Base-by-base conservation (phyloP, 1,140 invertebrate species). In the Elysia chlorotica region DNA sequence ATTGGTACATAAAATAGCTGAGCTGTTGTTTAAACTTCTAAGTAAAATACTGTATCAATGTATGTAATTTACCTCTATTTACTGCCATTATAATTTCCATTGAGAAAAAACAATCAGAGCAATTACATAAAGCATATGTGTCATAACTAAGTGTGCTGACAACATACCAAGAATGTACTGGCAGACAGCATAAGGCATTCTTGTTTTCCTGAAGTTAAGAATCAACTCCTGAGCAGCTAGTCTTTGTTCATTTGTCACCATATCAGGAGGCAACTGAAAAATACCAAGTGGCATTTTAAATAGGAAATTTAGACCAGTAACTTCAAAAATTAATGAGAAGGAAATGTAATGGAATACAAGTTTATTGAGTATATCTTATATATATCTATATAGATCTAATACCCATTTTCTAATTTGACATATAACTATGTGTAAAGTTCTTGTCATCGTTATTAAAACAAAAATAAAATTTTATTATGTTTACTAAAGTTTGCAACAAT, bases 121-220 rank as follows among this genome's bases (percentile, higher is more conserved):
- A 23, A 10, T 31, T 3, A 65, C 57, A 31, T 23, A 31, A 38
- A 41, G 19, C 21, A 48, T 65, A 48, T 71, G 19, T 63, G 23
- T 33, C 59, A 48, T n/a, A 63, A 0, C 19, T n/a, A 23, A 66
- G 2, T 23, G 33, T 28, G 35, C 59, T 10, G 0, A 48, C 19
- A 36, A 79, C 82, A 87, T 87, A 91, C 90, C 90, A 74, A 96
- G 88, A 81, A 96, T 93, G 82, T 93, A 90, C 81, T 91, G 90
- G 83, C 95, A 97, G 30, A 95, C 82, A 67, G 90, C 90, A 85
- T 95, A 96, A 37, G 95, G 94, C 75, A 91, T 91, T 87, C 93
- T 93, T 19, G 92, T 92, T 86, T 93, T 95, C 21, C 93, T 89
- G 83, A 96, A 95, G 86, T 92, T 91, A 25, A 95, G 82, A 81